Conservation (phyloP, 2,113 vertebrate species). For the Hippoglossus stenolepis region DNA sequence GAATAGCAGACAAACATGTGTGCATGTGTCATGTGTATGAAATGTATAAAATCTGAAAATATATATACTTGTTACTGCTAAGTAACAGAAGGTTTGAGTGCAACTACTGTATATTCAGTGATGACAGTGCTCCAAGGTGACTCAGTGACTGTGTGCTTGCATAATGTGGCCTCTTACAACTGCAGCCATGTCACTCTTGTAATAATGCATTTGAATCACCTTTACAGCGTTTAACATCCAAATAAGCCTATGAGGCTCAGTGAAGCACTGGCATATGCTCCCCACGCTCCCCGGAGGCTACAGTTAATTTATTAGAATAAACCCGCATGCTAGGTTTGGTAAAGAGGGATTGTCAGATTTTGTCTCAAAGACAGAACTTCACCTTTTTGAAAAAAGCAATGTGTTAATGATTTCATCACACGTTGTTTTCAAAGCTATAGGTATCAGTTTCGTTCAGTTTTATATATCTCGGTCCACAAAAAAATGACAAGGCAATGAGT, state of each 20-base stretch:
- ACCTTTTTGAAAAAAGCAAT: too few species aligned
- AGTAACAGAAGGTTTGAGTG: slow-evolving; percentile 2
- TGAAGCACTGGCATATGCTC: slow-evolving; percentile 48
- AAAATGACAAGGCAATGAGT: too few species aligned
- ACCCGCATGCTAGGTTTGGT: slow-evolving; percentile 15
- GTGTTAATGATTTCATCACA: too few species aligned
- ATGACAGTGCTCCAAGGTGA: slow-evolving; percentile 40
- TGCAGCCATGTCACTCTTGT: slow-evolving; percentile 24
- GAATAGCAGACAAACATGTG: not conserved
- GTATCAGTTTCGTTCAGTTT: too few species aligned
- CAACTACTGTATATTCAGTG: slow-evolving; percentile 11
- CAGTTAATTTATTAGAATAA: slow-evolving; percentile 29
- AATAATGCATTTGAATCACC: slow-evolving; percentile 56
- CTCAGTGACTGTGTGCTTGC: slow-evolving; percentile 35
- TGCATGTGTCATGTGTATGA: not conserved
- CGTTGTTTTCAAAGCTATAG: too few species aligned
- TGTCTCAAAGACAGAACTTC: not conserved
- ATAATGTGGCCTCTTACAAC: slow-evolving; percentile 44
- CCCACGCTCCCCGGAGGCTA: slow-evolving; percentile 16
- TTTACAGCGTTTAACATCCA: slow-evolving; percentile 46
- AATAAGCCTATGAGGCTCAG: slow-evolving; percentile 43
- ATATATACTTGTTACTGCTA: not conserved
- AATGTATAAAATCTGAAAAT: too few species aligned
- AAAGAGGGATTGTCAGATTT: slow-evolving; percentile 17
- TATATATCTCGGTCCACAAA: too few species aligned